phyloP scores from a whole-genome alignment of 2,113 vertebrate species.

The Regulus satrapa region DNA sequence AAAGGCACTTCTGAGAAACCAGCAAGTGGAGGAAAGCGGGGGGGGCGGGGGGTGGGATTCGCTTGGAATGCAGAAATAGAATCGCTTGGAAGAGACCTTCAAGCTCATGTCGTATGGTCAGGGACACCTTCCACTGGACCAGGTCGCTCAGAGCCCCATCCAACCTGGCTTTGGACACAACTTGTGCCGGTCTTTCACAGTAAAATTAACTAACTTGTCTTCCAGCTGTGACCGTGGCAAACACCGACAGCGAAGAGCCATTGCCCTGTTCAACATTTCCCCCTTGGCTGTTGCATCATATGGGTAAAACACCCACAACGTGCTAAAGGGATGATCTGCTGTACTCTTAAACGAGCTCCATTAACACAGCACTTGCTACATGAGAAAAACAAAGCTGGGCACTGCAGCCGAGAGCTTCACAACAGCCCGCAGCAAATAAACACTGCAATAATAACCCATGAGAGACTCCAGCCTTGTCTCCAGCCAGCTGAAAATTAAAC shows the following conservation, averaged over 20 bases:
- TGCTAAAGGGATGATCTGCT: not conserved
- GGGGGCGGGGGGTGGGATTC: no score
- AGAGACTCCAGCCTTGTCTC: constrained; percentile 1
- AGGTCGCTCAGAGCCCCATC: not conserved
- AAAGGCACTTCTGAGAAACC: not conserved
- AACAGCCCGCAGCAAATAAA: constrained; percentile 25
- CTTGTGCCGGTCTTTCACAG: not conserved
- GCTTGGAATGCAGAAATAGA: not conserved
- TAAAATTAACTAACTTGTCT: not conserved
- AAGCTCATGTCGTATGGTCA: not conserved
- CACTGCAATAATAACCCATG: constrained; percentile 26
- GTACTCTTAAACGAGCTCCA: not conserved
- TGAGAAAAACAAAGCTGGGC: not conserved
- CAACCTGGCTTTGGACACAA: not conserved
- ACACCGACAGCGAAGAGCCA: not conserved
- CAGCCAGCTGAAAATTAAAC: not conserved
- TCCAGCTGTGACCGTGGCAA: accelerated
- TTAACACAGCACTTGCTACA: not conserved
- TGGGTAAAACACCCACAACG: not conserved
- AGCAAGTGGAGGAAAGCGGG: not conserved
- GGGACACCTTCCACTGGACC: not conserved
- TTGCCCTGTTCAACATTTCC: not conserved
- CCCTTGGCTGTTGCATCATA: accelerated
- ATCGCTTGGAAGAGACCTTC: not conserved
- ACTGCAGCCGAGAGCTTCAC: not conserved